Conservation (phyloP, 2,888 invertebrate genomes). For the Drosophila falleni region DNA sequence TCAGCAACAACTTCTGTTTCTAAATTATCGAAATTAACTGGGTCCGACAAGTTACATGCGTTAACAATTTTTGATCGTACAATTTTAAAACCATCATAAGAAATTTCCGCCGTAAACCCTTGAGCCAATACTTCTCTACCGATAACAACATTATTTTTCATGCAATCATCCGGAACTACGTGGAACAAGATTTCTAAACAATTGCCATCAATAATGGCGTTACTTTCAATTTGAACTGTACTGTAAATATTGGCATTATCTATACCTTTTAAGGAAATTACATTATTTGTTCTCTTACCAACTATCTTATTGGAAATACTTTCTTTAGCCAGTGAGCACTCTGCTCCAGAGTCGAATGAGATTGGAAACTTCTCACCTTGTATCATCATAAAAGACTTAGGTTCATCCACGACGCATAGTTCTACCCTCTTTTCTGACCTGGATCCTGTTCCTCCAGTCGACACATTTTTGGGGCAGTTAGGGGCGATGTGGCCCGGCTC, state of each 20-base stretch:
- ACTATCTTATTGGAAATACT: not conserved
- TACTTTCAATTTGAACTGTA: not conserved
- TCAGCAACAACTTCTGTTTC: not conserved
- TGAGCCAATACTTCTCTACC: too few relatives aligned
- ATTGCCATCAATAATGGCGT: conserved; percentile 8
- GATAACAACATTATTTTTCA: conserved; percentile 12
- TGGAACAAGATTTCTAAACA: not conserved
- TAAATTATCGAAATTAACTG: not conserved
- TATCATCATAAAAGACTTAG: not conserved
- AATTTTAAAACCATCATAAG: not conserved
- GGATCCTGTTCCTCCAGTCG: not conserved
- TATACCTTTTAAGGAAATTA: conserved; percentile 1
- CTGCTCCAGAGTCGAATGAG: too few relatives aligned
- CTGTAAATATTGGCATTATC: not conserved
- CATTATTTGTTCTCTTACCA: conserved; percentile 1
- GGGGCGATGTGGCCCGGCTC: not conserved
- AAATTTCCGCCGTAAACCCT: too few relatives aligned
- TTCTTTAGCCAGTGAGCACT: not conserved
- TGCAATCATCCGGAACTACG: not conserved
- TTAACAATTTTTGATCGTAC: conserved; percentile 1
- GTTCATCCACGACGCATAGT: not conserved
- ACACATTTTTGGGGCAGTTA: not conserved
- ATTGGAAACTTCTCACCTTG: not conserved
- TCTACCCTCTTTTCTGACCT: not conserved
- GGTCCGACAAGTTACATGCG: not conserved